Conservation (phyloP, 2,888 invertebrate species). For the Papilio protenor region DNA sequence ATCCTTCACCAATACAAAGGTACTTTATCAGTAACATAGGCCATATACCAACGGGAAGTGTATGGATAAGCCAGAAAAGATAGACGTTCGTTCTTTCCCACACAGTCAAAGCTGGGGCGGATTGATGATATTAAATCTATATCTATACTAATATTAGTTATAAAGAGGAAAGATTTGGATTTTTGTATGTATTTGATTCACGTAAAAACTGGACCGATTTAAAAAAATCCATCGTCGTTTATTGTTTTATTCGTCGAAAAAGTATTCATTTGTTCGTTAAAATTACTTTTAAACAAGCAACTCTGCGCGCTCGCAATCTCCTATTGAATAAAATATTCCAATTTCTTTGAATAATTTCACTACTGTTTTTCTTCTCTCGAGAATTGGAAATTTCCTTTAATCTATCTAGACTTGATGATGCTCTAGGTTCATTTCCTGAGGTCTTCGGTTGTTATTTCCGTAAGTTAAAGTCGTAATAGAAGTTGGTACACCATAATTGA, state of each 20-base stretch:
- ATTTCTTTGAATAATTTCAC: slow-evolving; percentile 14
- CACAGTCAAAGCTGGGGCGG: too few species aligned
- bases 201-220: too few species aligned
- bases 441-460: not conserved
- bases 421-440: slow-evolving; percentile 9
- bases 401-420: not conserved
- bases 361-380: not conserved
- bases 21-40: too few species aligned
- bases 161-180: too few species aligned
- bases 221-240: too few species aligned
- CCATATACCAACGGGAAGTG: too few species aligned
- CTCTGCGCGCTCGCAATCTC: not conserved
- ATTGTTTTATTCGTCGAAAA: not conserved
- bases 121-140: too few species aligned
- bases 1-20: too few species aligned
- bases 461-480: not conserved
- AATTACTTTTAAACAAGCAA: not conserved
- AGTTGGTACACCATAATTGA: not conserved
- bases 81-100: too few species aligned
- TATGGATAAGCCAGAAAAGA: too few species aligned
- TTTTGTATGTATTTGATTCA: too few species aligned
- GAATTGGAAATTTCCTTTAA: not conserved
- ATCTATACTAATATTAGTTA: too few species aligned
- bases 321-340: slow-evolving; percentile 10
- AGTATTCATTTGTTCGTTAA: not conserved